Percentiles rank a stretch among this genome's conserved stretches.
phyloP scores from a whole-genome alignment of 2,888 invertebrate genomes.

The Noctua pronuba region DNA sequence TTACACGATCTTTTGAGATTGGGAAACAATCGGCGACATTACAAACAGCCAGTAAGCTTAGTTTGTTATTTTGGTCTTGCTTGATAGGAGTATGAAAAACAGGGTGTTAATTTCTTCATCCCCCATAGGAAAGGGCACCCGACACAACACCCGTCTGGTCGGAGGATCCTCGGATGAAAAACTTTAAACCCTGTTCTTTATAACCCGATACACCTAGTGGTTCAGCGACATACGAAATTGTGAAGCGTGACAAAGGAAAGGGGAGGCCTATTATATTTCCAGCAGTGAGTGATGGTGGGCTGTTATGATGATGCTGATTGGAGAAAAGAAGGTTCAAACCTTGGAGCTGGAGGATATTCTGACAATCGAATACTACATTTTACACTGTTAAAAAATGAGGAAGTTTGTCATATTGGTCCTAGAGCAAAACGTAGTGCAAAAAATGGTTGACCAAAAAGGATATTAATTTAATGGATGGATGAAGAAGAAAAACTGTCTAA shows the following conservation, averaged over 20 bases:
- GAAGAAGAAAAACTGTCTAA: not conserved
- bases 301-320: not conserved
- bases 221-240: not conserved
- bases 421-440: not conserved
- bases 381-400: not conserved
- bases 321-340: not conserved
- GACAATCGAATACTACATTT: not conserved
- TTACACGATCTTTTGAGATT: not conserved
- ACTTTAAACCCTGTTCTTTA: not conserved
- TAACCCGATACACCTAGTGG: too few relatives aligned
- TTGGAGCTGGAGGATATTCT: not conserved
- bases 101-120: too few relatives aligned
- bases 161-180: not conserved
- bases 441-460: not conserved
- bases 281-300: not conserved
- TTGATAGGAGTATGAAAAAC: not conserved
- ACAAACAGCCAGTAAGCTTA: not conserved
- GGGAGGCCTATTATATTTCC: not conserved
- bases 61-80: not conserved
- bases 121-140: not conserved
- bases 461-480: not conserved
- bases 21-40: conserved; percentile 1
- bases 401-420: not conserved
- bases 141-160: not conserved
- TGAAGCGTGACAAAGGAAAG: not conserved